Percentiles rank a stretch among this genome's conserved stretches.
Conservation (phyloP, 2,797 vertebrate species). For the Clarias laeviceps region DNA sequence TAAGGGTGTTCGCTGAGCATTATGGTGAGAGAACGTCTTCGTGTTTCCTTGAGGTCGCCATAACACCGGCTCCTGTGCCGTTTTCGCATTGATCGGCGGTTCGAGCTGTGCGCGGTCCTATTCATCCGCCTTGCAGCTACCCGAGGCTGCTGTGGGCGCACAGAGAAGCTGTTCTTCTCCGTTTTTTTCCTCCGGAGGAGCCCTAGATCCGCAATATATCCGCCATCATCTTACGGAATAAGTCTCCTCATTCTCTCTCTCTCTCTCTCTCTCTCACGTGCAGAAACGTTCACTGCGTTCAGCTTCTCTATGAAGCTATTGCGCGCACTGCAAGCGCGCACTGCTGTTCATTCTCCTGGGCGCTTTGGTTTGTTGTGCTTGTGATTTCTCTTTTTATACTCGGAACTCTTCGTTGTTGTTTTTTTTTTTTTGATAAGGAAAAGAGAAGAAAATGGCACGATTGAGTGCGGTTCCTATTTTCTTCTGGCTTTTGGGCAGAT, state of each 20-base stretch:
- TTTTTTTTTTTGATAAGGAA: conserved; percentile 70
- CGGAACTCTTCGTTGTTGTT: conserved; percentile 55
- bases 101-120: conserved; percentile 2
- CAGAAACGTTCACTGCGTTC: conserved; percentile 8
- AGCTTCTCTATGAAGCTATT: conserved; percentile 81
- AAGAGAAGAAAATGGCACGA: conserved; percentile 85
- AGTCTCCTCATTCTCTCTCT: conserved; percentile 54
- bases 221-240: conserved; percentile 73
- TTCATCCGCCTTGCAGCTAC: conserved; percentile 63
- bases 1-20: conserved; percentile 16
- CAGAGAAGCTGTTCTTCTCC: conserved; percentile 68
- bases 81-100: conserved; percentile 5
- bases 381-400: conserved; percentile 72
- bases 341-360: conserved; percentile 43
- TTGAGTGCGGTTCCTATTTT: conserved; percentile 80
- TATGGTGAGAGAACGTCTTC: neutral
- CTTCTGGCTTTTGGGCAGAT: conserved; percentile 86
- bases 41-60: conserved; percentile 3
- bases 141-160: conserved; percentile 65
- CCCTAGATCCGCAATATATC: conserved; percentile 67
- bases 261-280: neutral
- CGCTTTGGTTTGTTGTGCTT: conserved; percentile 52
- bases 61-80: conserved; percentile 4
- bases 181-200: conserved; percentile 74
- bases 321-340: conserved; percentile 28